phyloP scores from a whole-genome alignment of 2,797 vertebrate genomes.

The Numenius phaeopus region DNA sequence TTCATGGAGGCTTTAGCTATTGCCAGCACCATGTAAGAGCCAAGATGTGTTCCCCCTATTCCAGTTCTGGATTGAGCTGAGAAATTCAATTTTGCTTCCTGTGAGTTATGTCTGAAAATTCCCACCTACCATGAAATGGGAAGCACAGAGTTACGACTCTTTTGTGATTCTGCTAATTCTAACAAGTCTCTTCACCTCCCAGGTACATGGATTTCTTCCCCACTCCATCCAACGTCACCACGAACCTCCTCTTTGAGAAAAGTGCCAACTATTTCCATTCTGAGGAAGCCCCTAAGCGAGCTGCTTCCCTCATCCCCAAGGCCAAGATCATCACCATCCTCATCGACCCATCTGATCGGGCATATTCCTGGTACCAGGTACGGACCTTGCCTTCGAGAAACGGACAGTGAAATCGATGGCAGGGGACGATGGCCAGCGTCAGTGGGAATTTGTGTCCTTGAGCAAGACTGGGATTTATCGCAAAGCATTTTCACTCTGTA shows the following conservation, averaged over 20 bases:
- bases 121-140: background rate
- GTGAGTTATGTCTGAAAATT: background rate
- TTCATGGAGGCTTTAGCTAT: slow-evolving; percentile 16
- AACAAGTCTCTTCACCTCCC: background rate
- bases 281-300: slow-evolving; percentile 90
- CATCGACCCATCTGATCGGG: slow-evolving; percentile 92
- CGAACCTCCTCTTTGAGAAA: slow-evolving; percentile 95
- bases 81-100: slow-evolving; percentile 23
- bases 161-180: background rate
- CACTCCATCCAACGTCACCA: slow-evolving; percentile 89
- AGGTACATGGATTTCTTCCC: slow-evolving; percentile 99
- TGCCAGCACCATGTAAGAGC: background rate
- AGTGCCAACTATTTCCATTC: slow-evolving; percentile 97
- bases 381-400: fast-evolving
- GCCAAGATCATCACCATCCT: slow-evolving; percentile 97
- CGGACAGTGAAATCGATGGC: background rate
- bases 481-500: background rate
- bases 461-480: background rate
- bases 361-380: slow-evolving; percentile 99
- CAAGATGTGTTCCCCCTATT: background rate
- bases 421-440: background rate
- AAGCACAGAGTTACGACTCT: background rate
- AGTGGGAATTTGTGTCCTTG: background rate
- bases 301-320: slow-evolving; percentile 91
- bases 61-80: background rate